Evolutionary conservation across 2,113 vertebrate species (phyloP).

Genomic region (Lamprotornis superbus): DNA sequence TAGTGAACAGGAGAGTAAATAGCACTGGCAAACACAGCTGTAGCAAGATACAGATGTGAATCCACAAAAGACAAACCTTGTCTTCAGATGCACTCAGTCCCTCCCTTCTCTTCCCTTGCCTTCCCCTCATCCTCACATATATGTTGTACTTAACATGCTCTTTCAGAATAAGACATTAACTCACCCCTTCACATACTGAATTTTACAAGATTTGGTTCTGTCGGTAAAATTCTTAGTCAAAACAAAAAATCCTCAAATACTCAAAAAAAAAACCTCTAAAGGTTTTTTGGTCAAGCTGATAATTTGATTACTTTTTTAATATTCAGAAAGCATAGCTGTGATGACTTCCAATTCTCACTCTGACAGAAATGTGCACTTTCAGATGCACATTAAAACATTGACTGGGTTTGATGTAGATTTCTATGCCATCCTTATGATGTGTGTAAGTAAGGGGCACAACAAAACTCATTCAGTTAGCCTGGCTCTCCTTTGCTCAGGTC

Average conservation of each 20-base stretch:
- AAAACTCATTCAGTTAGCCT: background rate
- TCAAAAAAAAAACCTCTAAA: background rate
- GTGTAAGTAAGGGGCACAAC: background rate
- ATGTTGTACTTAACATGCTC: rapidly evolving
- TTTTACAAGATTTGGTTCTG: background rate
- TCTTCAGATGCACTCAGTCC: background rate
- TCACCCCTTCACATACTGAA: background rate
- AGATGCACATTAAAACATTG: background rate
- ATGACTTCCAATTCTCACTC: background rate
- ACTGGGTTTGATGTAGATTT: background rate
- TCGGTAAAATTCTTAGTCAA: background rate
- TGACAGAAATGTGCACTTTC: background rate
- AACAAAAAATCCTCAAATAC: background rate
- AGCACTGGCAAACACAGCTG: background rate
- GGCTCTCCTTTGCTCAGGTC: background rate
- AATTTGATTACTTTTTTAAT: background rate
- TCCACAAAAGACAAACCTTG: background rate
- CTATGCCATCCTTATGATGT: background rate
- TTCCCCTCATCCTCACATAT: background rate
- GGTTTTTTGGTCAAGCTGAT: background rate
- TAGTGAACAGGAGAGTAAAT: background rate
- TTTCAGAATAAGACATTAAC: background rate
- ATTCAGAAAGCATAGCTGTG: background rate
- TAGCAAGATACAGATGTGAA: background rate
- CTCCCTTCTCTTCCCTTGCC: background rate